Evolutionary conservation across 2,888 invertebrate species (phyloP).

Genomic region (Plebejus melissa): DNA sequence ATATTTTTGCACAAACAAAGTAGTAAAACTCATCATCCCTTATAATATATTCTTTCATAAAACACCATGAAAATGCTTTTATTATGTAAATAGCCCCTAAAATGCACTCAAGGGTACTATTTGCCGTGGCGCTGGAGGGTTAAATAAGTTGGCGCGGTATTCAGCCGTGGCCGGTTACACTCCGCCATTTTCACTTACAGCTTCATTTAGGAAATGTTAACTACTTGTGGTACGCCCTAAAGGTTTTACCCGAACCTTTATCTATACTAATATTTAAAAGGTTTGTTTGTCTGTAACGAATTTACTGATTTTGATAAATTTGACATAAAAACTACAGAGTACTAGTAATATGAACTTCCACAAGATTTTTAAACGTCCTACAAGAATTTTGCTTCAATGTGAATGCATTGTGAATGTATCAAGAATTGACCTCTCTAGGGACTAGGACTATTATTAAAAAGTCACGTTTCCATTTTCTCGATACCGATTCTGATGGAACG

Average conservation of each 20-base stretch:
- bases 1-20: background rate
- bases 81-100: background rate
- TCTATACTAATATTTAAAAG: background rate
- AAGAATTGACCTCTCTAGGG: no score
- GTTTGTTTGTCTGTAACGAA: no score
- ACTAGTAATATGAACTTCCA: no score
- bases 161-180: background rate
- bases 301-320: background rate
- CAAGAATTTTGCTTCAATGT: no score
- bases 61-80: background rate
- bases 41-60: background rate
- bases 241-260: background rate
- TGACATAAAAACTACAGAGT: no score
- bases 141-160: background rate
- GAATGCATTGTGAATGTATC: no score
- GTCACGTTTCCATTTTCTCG: background rate
- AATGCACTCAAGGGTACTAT: background rate
- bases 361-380: no score
- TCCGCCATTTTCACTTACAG: slow-evolving; percentile 6
- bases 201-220: background rate
- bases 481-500: background rate
- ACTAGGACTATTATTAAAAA: background rate
- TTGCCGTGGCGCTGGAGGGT: background rate
- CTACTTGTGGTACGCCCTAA: background rate
- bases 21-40: no score